A percentile compares a stretch with the other conserved stretches of the same genome.
These are phyloP conservation scores for Schizopygopsis pylzovi DNA, from an alignment of 2,797 vertebrate genomes.

Conservation along the genomic window DNA sequence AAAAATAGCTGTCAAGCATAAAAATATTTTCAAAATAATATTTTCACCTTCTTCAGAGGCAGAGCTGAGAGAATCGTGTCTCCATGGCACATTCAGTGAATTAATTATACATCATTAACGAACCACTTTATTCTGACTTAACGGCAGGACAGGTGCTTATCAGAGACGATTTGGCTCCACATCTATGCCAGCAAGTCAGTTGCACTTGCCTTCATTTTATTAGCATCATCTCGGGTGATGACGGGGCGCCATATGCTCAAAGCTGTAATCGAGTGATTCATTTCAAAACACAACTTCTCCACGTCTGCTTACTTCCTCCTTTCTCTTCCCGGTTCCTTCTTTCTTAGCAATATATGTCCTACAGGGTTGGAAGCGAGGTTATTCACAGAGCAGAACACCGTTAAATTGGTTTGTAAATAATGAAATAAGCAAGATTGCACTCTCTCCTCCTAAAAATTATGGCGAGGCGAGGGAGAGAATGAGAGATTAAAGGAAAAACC, in stretches of 20 bases:
- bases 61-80: neutral
- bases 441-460: conserved; percentile 62
- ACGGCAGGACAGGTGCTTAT: conserved; percentile 28
- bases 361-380: conserved; percentile 42
- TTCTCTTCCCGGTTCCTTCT: conserved; percentile 28
- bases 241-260: conserved; percentile 39
- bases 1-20: conserved; percentile 59
- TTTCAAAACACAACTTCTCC: conserved; percentile 52
- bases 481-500: conserved; percentile 50
- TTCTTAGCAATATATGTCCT: conserved; percentile 63
- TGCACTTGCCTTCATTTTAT: neutral
- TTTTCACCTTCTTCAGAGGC: conserved; percentile 36
- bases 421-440: conserved; percentile 75
- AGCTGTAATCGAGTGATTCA: conserved; percentile 33
- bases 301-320: conserved; percentile 17
- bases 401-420: conserved; percentile 79
- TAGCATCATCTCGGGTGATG: conserved; percentile 27
- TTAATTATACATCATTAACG: conserved; percentile 30
- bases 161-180: conserved; percentile 3
- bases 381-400: conserved; percentile 59
- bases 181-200: neutral
- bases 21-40: conserved; percentile 49
- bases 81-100: conserved; percentile 17
- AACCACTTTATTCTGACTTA: conserved; percentile 30
- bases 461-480: conserved; percentile 36